Conservation (phyloP, 1,140 invertebrate species). For the Aphaenogaster ashmeadi region DNA sequence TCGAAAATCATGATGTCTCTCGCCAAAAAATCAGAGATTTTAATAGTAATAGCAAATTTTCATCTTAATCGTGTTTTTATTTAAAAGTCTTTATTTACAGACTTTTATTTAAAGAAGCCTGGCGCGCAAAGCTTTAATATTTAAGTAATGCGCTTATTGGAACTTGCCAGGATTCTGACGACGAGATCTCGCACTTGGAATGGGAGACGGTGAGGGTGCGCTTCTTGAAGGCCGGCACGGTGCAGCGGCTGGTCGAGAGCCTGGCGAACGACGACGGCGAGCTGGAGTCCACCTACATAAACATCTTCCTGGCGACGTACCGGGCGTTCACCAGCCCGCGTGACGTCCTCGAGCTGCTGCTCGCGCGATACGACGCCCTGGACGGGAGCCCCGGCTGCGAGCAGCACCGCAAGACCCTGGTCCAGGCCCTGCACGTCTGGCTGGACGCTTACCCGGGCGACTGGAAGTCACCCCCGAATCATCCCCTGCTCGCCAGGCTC, state of each 20-base stretch:
- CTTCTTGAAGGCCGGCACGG: slow-evolving; percentile 98
- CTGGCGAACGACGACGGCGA: slow-evolving; percentile 97
- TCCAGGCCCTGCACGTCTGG: slow-evolving; percentile 97
- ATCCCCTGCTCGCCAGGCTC: slow-evolving; percentile 93
- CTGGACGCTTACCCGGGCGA: slow-evolving; percentile 98
- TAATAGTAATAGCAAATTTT: not conserved
- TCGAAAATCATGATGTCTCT: not conserved
- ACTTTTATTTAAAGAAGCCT: not conserved
- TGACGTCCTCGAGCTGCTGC: slow-evolving; percentile 93
- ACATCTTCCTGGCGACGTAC: slow-evolving; percentile 98
- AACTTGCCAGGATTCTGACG: slow-evolving; percentile 91
- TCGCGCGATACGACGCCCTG: slow-evolving; percentile 93
- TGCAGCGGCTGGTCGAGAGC: slow-evolving; percentile 97
- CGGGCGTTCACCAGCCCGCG: slow-evolving; percentile 94
- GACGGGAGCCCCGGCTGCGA: slow-evolving; percentile 88
- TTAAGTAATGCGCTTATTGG: not conserved
- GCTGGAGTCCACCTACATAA: slow-evolving; percentile 98
- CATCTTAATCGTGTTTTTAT: not conserved
- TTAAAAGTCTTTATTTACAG: not conserved
- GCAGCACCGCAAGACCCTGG: slow-evolving; percentile 94
- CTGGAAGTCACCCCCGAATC: slow-evolving; percentile 95
- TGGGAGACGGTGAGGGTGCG: slow-evolving; percentile 99
- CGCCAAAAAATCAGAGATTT: not conserved
- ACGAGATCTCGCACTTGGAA: slow-evolving; percentile 98
- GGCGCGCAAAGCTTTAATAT: not conserved